Evolutionary conservation across 2,113 vertebrate species (phyloP).

Genomic region (Nettapus auritus): DNA sequence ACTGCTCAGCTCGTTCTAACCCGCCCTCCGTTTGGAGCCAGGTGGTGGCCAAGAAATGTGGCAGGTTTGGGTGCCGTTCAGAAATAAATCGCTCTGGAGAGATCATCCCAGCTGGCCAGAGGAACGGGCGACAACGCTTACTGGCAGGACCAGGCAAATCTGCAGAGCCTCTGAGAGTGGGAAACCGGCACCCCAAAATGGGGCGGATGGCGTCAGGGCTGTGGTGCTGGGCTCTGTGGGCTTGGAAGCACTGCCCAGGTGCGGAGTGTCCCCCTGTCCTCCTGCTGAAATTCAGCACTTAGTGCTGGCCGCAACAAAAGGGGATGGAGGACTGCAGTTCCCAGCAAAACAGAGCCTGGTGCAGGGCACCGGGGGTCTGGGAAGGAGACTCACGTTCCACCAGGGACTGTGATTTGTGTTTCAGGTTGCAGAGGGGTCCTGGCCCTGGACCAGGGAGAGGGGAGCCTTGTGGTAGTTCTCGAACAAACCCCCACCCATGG

Average conservation of each 20-base stretch:
- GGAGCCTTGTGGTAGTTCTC: not conserved
- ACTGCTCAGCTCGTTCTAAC: not conserved
- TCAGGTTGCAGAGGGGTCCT: not conserved
- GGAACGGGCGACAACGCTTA: not conserved
- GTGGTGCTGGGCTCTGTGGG: not conserved
- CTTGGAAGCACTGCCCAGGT: accelerated
- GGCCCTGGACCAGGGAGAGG: not conserved
- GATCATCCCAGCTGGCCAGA: not conserved
- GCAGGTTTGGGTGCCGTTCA: not conserved
- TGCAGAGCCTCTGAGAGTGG: not conserved
- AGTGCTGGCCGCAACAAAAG: not conserved
- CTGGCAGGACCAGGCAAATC: not conserved
- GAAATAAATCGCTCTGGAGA: not conserved
- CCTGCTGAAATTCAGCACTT: not conserved
- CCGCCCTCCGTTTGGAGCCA: not conserved
- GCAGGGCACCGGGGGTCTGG: not conserved
- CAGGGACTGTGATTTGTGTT: not conserved
- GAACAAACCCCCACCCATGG: not conserved
- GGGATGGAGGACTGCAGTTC: not conserved
- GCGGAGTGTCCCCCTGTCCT: not conserved
- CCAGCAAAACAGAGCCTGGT: not conserved
- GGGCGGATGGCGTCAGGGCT: not conserved
- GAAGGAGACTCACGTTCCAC: accelerated
- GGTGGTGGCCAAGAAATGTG: not conserved
- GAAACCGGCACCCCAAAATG: not conserved